Base-by-base conservation (phyloP, 2,888 invertebrate genomes). In the Byasa hedistus region DNA sequence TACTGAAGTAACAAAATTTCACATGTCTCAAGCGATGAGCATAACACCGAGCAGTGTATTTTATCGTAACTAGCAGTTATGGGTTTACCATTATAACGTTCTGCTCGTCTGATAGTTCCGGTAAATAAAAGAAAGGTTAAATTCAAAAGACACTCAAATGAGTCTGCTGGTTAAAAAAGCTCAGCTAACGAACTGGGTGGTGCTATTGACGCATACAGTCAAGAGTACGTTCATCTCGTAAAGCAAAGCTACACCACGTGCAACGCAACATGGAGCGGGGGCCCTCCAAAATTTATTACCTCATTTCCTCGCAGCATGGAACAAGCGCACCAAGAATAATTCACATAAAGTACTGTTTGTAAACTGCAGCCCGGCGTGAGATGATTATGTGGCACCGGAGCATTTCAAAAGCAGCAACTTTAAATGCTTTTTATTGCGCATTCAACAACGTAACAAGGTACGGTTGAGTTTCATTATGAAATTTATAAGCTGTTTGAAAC, bases 301-400 rank as follows among this genome's bases (percentile, higher is more conserved):
- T 66, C 66, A 66, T 66, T 66, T 62, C 62, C 66, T 66, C 66
- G 58, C 57, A 61, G 39, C 66, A 58, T 54, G 54, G n/a, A 52
- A 66, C 58, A 59, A 63, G 66, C 62, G 54, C 54, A 63, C 66
- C 63, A 55, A 48, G 63, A 66, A 66, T 66, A 66, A 63, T 63
- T 66, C 66, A 63, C 66, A 66, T 66, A 66, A 66, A 66, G 56
- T 63, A 55, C 62, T 63, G 66, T 66, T 66, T 66, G 63, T 66
- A 66, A 66, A 66, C 66, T 66, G 66, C 66, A 62, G 58, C 63
- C 58, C 58, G 66, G 54, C 59, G 52, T 59, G 63, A 55, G 66
- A 66, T 63, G 66, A 66, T 66, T 66, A 62, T 61, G 54, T 58
- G 61, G 58, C 54, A 32, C 44, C 44, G 55, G 55, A 55, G 44